Evolutionary conservation across 2,888 invertebrate species (phyloP).

Genomic region (Ormyrus nitidulus): DNA sequence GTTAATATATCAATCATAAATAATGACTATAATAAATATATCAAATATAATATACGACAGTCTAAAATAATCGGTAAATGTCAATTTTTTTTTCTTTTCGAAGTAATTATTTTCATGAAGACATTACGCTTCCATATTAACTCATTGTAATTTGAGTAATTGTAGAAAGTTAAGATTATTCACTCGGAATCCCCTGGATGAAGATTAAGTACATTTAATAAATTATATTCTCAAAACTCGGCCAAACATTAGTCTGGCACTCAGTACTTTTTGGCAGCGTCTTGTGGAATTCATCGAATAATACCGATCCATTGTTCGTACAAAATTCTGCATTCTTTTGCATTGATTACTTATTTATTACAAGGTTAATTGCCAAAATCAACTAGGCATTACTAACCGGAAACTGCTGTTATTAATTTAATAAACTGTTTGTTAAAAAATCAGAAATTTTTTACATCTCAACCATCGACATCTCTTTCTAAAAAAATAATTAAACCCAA

Average conservation of each 20-base stretch:
- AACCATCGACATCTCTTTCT: neutral
- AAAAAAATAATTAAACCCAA: neutral
- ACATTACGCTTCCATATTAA: neutral
- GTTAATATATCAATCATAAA: too few relatives aligned
- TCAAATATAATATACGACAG: too few relatives aligned
- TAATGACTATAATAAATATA: too few relatives aligned
- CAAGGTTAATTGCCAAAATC: neutral
- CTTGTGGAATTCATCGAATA: conserved; percentile 29
- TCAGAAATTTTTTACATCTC: neutral
- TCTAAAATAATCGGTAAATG: too few relatives aligned
- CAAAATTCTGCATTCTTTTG: neutral
- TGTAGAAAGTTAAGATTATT: conserved; percentile 31
- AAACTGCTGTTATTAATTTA: neutral
- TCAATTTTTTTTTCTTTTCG: too few relatives aligned
- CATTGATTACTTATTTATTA: conserved; percentile 5
- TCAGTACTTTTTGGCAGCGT: conserved; percentile 38
- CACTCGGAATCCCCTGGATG: conserved; percentile 18
- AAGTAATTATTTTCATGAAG: too few relatives aligned
- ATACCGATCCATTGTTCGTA: conserved; percentile 23
- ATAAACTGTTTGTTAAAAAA: neutral
- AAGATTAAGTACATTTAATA: conserved; percentile 34
- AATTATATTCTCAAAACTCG: conserved; percentile 37
- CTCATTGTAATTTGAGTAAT: conserved; percentile 31
- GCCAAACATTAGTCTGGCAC: conserved; percentile 47
- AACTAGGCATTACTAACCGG: neutral